Evolutionary conservation across 2,888 invertebrate species (phyloP).

Genomic region (Thymelicus acteon): DNA sequence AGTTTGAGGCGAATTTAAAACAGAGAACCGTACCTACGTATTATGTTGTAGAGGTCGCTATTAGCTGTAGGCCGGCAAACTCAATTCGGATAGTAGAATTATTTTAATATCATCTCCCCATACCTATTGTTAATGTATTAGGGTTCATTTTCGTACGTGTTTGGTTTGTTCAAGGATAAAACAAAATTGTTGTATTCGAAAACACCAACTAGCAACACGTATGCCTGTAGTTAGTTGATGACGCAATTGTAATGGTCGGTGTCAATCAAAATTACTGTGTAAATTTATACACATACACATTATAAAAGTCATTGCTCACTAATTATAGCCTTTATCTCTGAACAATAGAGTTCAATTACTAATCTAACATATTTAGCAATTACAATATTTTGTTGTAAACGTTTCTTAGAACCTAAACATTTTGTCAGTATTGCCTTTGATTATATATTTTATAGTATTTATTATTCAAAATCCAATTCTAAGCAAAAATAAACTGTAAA

Average conservation of each 20-base stretch:
- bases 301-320: constrained; percentile 52
- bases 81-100: constrained; percentile 17
- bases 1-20: constrained; percentile 25
- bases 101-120: background rate
- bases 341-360: constrained; percentile 24
- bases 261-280: constrained; percentile 84
- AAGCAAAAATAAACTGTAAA: constrained; percentile 17
- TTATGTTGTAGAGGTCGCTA: constrained; percentile 44
- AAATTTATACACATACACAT: constrained; percentile 64
- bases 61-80: constrained; percentile 47
- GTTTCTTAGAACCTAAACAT: constrained; percentile 25
- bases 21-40: constrained; percentile 31
- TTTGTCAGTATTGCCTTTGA: constrained; percentile 22
- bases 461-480: constrained; percentile 10
- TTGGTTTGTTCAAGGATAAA: constrained; percentile 42
- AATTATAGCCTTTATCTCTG: constrained; percentile 56
- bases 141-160: constrained; percentile 43
- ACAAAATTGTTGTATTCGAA: constrained; percentile 45
- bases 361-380: constrained; percentile 16
- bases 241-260: constrained; percentile 83
- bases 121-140: constrained; percentile 33
- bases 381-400: constrained; percentile 21
- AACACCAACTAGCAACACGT: constrained; percentile 47
- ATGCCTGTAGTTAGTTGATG: constrained; percentile 72
- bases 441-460: background rate